These are phyloP conservation scores for Phylloscopus collybita DNA, from an alignment of 2,797 vertebrate species.

Conservation along the genomic window DNA sequence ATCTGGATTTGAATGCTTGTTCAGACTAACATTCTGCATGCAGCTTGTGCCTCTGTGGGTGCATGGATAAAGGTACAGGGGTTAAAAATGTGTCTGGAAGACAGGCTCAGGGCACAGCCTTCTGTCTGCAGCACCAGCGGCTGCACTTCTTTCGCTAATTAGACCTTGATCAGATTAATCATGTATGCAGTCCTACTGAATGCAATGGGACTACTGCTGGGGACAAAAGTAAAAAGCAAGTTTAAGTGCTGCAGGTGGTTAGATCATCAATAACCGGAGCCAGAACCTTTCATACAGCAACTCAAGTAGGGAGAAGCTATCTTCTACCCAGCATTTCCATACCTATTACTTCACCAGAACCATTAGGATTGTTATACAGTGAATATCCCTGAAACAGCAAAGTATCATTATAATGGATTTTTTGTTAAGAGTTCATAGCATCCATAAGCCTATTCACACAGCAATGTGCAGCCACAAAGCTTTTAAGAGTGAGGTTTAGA, in stretches of 20 bases:
- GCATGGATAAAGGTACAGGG: neutral
- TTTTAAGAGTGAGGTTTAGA: constrained; percentile 60
- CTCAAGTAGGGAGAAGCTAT: constrained; percentile 37
- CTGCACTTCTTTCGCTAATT: constrained; percentile 41
- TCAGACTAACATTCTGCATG: neutral
- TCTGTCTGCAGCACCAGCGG: neutral
- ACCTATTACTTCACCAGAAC: constrained; percentile 52
- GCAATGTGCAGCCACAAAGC: constrained; percentile 41
- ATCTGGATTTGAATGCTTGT: neutral
- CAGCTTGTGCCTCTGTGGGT: neutral
- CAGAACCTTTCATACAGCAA: constrained; percentile 30
- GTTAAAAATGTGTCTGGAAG: constrained; percentile 14
- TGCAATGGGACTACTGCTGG: constrained; percentile 23
- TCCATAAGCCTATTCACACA: constrained; percentile 60
- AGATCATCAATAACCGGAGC: constrained; percentile 2
- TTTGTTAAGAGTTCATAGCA: constrained; percentile 59
- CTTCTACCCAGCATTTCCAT: constrained; percentile 49
- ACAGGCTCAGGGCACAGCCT: neutral
- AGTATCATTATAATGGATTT: constrained; percentile 59
- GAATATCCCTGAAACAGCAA: constrained; percentile 59
- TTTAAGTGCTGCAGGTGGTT: constrained; percentile 54
- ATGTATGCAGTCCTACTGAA: constrained; percentile 28
- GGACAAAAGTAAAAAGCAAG: constrained; percentile 44
- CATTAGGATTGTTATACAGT: constrained; percentile 61
- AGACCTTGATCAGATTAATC: constrained; percentile 48